A percentile compares a stretch with the other conserved stretches of the same genome.
Evolutionary conservation across 2,797 vertebrate genomes (phyloP).

Genomic region (Onychomys leucogaster): DNA sequence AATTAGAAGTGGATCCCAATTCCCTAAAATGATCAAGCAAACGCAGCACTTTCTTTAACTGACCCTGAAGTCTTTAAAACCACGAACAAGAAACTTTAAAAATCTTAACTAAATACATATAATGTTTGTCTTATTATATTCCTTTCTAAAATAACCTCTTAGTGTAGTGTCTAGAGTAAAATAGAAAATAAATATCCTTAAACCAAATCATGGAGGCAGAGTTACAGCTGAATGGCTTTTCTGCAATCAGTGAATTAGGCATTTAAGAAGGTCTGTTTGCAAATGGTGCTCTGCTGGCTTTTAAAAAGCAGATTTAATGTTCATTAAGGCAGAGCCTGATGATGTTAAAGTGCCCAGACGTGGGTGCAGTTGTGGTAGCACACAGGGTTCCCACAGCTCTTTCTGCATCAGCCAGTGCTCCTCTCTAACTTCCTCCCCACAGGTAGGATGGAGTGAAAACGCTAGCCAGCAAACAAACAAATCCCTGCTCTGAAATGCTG

Average conservation of each 20-base stretch:
- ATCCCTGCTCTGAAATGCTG: background rate
- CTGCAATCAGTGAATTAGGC: slow-evolving; percentile 66
- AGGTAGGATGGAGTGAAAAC: background rate
- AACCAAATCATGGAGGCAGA: slow-evolving; percentile 43
- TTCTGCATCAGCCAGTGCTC: background rate
- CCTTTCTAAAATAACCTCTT: slow-evolving; percentile 49
- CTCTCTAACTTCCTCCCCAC: background rate
- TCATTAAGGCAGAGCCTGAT: background rate
- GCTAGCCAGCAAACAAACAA: too few species aligned
- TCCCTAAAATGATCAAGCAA: slow-evolving; percentile 65
- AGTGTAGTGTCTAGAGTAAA: slow-evolving; percentile 60
- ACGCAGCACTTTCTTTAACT: slow-evolving; percentile 7
- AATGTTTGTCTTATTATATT: slow-evolving; percentile 55
- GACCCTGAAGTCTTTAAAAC: slow-evolving; percentile 47
- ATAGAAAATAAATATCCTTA: slow-evolving; percentile 64
- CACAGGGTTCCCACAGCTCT: background rate
- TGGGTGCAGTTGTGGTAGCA: background rate
- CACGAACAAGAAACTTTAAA: slow-evolving; percentile 27
- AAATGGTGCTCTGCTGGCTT: slow-evolving; percentile 47
- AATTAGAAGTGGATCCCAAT: slow-evolving; percentile 49
- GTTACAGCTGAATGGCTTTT: slow-evolving; percentile 66
- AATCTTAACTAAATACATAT: background rate
- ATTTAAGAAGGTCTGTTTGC: slow-evolving; percentile 67
- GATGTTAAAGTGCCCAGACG: background rate
- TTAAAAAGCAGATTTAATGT: slow-evolving; percentile 48